phyloP scores from a whole-genome alignment of 2,113 vertebrate species.

The Salvelinus sp. region DNA sequence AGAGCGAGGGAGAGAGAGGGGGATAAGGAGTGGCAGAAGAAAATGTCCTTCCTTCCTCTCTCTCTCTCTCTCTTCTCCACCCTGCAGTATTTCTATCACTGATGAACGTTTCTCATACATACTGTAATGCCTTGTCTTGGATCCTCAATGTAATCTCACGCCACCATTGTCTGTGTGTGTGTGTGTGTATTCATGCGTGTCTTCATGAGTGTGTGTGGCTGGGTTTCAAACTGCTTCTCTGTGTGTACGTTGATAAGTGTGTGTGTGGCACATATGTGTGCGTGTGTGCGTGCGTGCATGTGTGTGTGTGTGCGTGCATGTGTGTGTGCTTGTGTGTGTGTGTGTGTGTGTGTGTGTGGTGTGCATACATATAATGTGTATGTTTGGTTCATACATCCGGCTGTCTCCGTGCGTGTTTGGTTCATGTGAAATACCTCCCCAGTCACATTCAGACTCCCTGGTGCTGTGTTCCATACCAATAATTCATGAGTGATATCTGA shows the following conservation, averaged over 20 bases:
- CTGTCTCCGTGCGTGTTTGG: too few species aligned
- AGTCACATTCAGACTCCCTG: constrained; percentile 80
- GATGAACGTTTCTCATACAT: too few species aligned
- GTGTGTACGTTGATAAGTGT: too few species aligned
- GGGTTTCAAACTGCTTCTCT: too few species aligned
- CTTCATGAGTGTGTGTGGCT: not conserved
- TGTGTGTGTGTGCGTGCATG: not conserved
- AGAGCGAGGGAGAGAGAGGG: not conserved
- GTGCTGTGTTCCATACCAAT: constrained; percentile 85
- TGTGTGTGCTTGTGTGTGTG: not conserved
- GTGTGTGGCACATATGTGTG: too few species aligned
- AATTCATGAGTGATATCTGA: constrained; percentile 91
- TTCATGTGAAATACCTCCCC: constrained; percentile 4
- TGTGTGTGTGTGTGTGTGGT: not conserved
- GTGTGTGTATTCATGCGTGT: not conserved
- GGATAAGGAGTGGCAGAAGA: not conserved
- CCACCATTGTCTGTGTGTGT: constrained; percentile 2
- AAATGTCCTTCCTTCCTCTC: too few species aligned
- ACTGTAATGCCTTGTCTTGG: too few species aligned
- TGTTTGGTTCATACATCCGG: too few species aligned
- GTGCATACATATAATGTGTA: not conserved
- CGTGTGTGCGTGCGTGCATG: too few species aligned
- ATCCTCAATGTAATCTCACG: too few species aligned
- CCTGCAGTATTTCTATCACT: too few species aligned
- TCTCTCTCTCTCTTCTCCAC: too few species aligned